These are phyloP conservation scores for Graptemys geographica DNA, from an alignment of 2,797 vertebrate genomes.

Conservation along the genomic window DNA sequence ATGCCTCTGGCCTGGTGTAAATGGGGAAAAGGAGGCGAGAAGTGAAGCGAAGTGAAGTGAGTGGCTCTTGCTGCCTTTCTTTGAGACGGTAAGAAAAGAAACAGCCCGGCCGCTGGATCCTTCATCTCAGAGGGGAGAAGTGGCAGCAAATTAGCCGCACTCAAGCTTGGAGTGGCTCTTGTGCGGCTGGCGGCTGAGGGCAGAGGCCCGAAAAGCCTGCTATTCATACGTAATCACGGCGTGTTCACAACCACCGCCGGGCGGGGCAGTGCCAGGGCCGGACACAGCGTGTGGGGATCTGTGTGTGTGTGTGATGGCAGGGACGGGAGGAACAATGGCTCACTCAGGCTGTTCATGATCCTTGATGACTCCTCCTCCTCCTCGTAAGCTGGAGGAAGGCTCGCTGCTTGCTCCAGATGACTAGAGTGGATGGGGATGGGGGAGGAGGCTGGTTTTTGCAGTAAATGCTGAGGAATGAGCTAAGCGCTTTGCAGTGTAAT, in stretches of 20 bases:
- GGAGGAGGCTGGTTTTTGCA: neutral
- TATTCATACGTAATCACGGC: neutral
- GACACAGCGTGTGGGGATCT: too few species aligned
- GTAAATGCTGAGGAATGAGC: neutral
- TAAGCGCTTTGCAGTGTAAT: neutral
- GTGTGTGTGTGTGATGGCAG: neutral
- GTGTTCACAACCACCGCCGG: neutral
- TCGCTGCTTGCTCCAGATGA: neutral
- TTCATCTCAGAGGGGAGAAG: neutral
- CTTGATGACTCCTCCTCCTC: neutral
- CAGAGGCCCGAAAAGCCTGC: neutral
- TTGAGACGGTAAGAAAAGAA: neutral
- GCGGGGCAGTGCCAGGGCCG: neutral
- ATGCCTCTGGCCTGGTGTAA: neutral
- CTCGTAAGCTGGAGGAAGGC: neutral
- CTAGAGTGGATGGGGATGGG: neutral
- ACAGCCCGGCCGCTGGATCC: neutral
- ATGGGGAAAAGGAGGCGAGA: neutral
- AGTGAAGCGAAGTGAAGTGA: neutral
- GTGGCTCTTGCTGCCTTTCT: neutral
- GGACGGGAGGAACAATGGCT: neutral
- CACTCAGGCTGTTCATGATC: neutral
- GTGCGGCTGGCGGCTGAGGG: neutral
- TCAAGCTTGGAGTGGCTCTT: neutral
- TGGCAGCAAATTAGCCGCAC: neutral